Evolutionary conservation across 2,888 invertebrate species (phyloP).

Genomic region (Platypus cylindrus): DNA sequence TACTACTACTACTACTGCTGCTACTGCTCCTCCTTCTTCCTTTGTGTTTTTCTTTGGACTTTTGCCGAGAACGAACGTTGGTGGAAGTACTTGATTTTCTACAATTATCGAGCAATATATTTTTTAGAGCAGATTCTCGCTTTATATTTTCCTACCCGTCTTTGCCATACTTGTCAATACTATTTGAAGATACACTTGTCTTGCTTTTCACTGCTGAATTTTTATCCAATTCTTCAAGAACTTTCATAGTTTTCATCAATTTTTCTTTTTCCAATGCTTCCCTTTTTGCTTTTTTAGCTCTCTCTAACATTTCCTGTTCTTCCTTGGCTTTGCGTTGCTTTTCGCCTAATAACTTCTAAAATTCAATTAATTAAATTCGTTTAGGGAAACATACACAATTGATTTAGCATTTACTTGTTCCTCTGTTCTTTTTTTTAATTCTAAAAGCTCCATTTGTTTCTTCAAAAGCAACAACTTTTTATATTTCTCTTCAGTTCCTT

Average conservation of each 20-base stretch:
- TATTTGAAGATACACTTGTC: conserved; percentile 24
- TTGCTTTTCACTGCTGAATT: conserved; percentile 20
- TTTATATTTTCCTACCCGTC: no score
- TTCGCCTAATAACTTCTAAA: conserved; percentile 27
- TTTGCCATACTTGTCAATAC: conserved; percentile 19
- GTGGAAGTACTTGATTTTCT: no score
- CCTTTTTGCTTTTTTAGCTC: conserved; percentile 33
- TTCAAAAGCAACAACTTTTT: conserved; percentile 39
- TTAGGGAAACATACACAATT: neutral
- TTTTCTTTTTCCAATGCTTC: conserved; percentile 35
- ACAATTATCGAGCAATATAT: conserved; percentile 1
- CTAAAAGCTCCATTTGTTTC: conserved; percentile 47
- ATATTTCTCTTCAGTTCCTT: conserved; percentile 29
- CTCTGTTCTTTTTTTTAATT: conserved; percentile 42
- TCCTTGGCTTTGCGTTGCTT: conserved; percentile 35
- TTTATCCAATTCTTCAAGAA: conserved; percentile 31
- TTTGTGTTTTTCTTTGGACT: conserved; percentile 17
- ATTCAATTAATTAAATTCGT: conserved; percentile 6
- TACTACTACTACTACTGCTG: conserved; percentile 13
- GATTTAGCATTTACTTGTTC: conserved; percentile 21
- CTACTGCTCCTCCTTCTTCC: conserved; percentile 13
- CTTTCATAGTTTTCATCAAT: conserved; percentile 33
- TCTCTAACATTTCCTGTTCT: conserved; percentile 36
- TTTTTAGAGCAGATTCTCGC: neutral
- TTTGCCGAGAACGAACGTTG: no score